Conservation (phyloP, 2,113 vertebrate species). For the Notechis scutatus region DNA sequence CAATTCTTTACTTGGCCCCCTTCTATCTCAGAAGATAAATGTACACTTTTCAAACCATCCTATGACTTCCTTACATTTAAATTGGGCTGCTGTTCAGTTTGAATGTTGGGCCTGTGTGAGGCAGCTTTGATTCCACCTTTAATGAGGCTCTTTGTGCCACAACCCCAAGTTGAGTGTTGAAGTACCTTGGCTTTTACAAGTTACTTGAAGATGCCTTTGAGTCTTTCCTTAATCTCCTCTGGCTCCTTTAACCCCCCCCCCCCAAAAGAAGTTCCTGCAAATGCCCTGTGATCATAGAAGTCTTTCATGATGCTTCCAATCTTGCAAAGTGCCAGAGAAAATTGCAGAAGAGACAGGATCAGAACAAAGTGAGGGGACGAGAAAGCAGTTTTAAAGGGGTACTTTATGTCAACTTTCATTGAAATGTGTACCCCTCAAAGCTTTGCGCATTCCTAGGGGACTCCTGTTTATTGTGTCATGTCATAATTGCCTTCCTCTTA, state of each 20-base stretch:
- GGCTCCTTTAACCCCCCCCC: background rate
- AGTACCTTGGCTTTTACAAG: background rate
- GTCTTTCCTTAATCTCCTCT: background rate
- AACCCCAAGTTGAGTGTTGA: background rate
- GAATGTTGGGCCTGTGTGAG: background rate
- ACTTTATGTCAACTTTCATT: background rate
- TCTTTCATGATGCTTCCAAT: background rate
- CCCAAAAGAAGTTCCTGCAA: background rate
- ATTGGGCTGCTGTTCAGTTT: background rate
- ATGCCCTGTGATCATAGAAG: background rate
- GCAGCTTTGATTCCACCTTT: background rate
- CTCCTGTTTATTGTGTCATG: background rate
- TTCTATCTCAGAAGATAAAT: background rate
- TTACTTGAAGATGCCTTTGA: background rate
- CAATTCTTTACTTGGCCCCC: background rate
- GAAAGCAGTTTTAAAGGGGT: background rate
- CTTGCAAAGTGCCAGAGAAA: background rate
- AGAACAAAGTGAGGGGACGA: background rate
- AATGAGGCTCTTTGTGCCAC: background rate
- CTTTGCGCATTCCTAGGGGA: background rate
- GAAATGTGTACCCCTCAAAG: background rate
- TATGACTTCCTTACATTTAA: background rate
- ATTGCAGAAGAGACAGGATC: background rate
- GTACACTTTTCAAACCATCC: background rate
- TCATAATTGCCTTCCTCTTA: background rate